Conservation (phyloP, 2,888 invertebrate genomes). For the Adelognathus sp. region DNA sequence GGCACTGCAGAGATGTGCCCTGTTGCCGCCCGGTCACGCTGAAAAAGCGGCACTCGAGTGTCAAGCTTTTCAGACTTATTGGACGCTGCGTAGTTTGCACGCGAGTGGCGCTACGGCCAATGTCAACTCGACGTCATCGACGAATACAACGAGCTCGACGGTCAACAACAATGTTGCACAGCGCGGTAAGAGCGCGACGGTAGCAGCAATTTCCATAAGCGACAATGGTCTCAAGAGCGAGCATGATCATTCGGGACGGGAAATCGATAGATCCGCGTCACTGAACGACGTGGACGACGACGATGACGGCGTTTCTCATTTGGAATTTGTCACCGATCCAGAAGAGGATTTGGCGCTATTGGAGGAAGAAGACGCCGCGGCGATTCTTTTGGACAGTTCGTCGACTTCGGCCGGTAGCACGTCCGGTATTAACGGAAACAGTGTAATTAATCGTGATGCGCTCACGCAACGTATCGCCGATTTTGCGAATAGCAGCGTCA, state of each 20-base stretch:
- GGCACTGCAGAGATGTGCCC: slow-evolving; percentile 91
- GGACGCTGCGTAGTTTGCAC: slow-evolving; percentile 91
- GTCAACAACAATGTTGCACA: not conserved
- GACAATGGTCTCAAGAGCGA: slow-evolving; percentile 60
- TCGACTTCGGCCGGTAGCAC: slow-evolving; percentile 36
- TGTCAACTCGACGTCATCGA: slow-evolving; percentile 71
- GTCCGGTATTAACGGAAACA: slow-evolving; percentile 2
- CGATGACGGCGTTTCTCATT: slow-evolving; percentile 67
- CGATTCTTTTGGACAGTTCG: slow-evolving; percentile 83
- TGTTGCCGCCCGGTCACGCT: slow-evolving; percentile 91
- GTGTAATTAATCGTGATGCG: slow-evolving; percentile 67
- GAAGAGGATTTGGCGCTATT: slow-evolving; percentile 89
- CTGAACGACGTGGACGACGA: slow-evolving; percentile 68
- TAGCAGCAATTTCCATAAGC: not conserved
- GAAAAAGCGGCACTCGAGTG: slow-evolving; percentile 93
- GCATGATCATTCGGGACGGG: slow-evolving; percentile 60
- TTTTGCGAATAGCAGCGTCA: slow-evolving; percentile 33
- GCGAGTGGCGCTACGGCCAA: slow-evolving; percentile 84
- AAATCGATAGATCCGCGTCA: slow-evolving; percentile 57
- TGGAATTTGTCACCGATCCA: slow-evolving; percentile 77
- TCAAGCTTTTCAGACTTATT: slow-evolving; percentile 93
- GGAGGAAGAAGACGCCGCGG: slow-evolving; percentile 87
- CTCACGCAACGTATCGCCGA: slow-evolving; percentile 76
- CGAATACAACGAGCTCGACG: slow-evolving; percentile 45
- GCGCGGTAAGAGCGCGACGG: not conserved